phyloP scores from a whole-genome alignment of 2,888 invertebrate genomes.

The Pyrrhosoma nymphula region DNA sequence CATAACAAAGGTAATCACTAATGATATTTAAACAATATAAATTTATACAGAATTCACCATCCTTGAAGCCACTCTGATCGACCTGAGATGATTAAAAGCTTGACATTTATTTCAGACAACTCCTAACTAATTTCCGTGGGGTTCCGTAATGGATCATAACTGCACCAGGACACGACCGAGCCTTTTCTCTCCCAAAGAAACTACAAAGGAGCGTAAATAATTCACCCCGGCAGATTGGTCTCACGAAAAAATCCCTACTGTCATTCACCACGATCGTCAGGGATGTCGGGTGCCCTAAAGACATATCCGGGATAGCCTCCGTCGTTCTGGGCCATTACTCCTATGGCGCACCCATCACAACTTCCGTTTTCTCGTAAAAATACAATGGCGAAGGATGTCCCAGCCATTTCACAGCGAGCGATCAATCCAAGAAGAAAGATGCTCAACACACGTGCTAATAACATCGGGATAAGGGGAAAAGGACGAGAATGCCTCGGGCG shows the following conservation, averaged over 20 bases:
- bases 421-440: neutral
- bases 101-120: no score
- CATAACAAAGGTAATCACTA: no score
- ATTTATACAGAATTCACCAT: no score
- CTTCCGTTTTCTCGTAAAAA: neutral
- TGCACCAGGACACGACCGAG: no score
- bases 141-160: no score
- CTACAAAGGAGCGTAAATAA: neutral
- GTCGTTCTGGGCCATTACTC: neutral
- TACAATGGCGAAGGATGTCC: conserved; percentile 1
- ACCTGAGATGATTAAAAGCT: no score
- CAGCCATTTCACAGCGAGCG: neutral
- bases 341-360: neutral
- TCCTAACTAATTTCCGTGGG: no score
- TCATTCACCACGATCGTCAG: neutral
- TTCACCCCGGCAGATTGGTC: neutral
- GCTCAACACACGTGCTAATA: neutral
- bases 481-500: neutral
- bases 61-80: no score
- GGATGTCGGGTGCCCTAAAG: neutral
- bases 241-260: neutral
- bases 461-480: neutral
- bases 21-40: no score
- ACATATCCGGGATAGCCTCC: neutral
- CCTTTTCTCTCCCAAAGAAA: neutral